Evolutionary conservation across 2,797 vertebrate genomes (phyloP).

Genomic region (Xyrichtys novacula): DNA sequence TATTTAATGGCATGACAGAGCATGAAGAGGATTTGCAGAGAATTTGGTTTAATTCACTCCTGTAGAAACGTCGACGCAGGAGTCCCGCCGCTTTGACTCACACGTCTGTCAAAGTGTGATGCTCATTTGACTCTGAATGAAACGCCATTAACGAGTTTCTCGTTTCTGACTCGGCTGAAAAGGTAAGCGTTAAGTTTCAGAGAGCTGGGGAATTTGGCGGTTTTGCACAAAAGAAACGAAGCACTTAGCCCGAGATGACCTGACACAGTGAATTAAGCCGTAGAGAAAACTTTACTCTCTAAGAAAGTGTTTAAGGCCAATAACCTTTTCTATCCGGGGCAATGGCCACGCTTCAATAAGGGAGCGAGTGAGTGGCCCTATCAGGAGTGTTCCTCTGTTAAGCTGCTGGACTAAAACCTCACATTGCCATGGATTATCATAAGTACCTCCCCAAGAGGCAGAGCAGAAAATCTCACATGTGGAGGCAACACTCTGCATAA

Average conservation of each 20-base stretch:
- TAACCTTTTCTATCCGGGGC: constrained; percentile 52
- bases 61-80: constrained; percentile 44
- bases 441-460: constrained; percentile 67
- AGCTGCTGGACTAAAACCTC: constrained; percentile 67
- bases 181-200: background rate
- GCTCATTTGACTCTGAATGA: constrained; percentile 46
- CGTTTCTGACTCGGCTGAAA: constrained; percentile 19
- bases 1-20: too few species aligned
- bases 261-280: constrained; percentile 27
- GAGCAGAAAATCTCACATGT: constrained; percentile 65
- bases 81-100: constrained; percentile 37
- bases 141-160: constrained; percentile 33
- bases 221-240: constrained; percentile 46
- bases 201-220: constrained; percentile 46
- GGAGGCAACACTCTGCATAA: constrained; percentile 62
- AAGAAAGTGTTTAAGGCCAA: constrained; percentile 33
- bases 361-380: constrained; percentile 49
- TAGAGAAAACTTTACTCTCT: constrained; percentile 35
- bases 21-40: constrained; percentile 37
- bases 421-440: constrained; percentile 75
- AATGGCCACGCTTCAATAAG: constrained; percentile 48
- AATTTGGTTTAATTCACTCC: constrained; percentile 68
- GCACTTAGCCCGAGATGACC: constrained; percentile 31
- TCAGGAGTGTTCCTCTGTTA: constrained; percentile 61
- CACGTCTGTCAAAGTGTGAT: constrained; percentile 28